These are phyloP conservation scores for Hydroisotoma schaefferi DNA, from an alignment of 2,888 invertebrate genomes.

Conservation along the genomic window DNA sequence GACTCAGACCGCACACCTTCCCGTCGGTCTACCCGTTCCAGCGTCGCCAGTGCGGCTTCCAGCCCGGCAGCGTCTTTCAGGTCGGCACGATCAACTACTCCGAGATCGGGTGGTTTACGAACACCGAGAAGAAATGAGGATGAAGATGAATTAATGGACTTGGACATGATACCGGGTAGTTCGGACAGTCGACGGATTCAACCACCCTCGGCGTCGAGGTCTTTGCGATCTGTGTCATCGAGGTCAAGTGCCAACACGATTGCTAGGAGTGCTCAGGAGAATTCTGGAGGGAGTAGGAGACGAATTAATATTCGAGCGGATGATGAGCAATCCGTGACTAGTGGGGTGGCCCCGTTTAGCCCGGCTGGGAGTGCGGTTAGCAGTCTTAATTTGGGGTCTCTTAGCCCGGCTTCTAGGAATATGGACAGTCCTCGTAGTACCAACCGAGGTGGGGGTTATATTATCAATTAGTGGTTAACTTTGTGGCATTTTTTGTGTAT, in stretches of 20 bases:
- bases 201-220: conserved; percentile 1
- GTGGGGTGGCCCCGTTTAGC: conserved; percentile 15
- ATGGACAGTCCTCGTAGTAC: conserved; percentile 8
- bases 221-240: conserved; percentile 4
- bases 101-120: conserved; percentile 5
- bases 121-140: conserved; percentile 11
- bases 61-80: background rate
- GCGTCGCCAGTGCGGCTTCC: conserved; percentile 5
- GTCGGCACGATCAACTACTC: background rate
- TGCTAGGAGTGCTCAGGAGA: conserved; percentile 11
- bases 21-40: conserved; percentile 11
- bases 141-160: conserved; percentile 1
- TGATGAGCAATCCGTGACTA: conserved; percentile 9
- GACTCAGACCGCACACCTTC: conserved; percentile 12
- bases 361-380: conserved; percentile 17
- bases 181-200: background rate
- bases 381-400: conserved; percentile 16
- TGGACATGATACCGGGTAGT: background rate
- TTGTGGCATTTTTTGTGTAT: background rate
- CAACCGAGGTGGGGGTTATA: no score
- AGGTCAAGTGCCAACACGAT: conserved; percentile 12
- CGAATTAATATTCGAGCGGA: background rate
- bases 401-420: conserved; percentile 15
- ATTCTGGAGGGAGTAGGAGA: background rate
- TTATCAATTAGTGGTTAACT: background rate